phyloP scores from a whole-genome alignment of 2,797 vertebrate genomes.

The Myotis myotis region DNA sequence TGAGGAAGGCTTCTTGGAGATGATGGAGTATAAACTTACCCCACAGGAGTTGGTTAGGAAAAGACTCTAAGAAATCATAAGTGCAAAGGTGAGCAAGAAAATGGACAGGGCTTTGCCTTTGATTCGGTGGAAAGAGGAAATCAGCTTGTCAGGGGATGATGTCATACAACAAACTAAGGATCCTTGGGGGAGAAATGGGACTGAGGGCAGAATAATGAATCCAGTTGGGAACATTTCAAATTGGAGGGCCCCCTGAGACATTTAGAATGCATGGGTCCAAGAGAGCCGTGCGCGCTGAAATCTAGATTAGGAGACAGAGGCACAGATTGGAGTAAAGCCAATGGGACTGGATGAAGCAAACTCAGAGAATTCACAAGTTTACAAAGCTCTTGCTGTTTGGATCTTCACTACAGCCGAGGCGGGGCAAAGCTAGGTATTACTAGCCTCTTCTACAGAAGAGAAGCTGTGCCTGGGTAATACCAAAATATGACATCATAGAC shows the following conservation, averaged over 20 bases:
- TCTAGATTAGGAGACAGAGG: not conserved
- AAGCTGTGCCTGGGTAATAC: not conserved
- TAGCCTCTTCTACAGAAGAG: not conserved
- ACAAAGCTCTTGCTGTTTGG: not conserved
- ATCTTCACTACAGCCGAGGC: not conserved
- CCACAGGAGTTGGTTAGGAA: not conserved
- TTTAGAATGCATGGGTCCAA: not conserved
- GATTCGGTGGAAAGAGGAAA: not conserved
- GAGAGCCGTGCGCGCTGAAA: not conserved
- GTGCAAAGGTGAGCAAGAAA: not conserved
- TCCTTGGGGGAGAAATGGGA: not conserved
- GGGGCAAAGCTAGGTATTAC: not conserved
- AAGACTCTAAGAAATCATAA: not conserved
- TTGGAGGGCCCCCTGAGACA: not conserved
- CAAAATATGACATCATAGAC: not conserved
- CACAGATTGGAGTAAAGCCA: not conserved
- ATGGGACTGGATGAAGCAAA: not conserved
- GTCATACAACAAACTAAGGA: not conserved
- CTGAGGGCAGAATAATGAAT: not conserved
- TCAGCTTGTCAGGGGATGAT: not conserved
- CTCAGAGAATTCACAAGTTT: not conserved
- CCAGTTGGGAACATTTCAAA: not conserved
- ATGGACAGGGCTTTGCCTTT: not conserved
- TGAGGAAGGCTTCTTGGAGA: not conserved
- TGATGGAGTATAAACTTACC: not conserved